Base-by-base conservation (phyloP, 2,113 vertebrate genomes). In the Colossoma macropomum region DNA sequence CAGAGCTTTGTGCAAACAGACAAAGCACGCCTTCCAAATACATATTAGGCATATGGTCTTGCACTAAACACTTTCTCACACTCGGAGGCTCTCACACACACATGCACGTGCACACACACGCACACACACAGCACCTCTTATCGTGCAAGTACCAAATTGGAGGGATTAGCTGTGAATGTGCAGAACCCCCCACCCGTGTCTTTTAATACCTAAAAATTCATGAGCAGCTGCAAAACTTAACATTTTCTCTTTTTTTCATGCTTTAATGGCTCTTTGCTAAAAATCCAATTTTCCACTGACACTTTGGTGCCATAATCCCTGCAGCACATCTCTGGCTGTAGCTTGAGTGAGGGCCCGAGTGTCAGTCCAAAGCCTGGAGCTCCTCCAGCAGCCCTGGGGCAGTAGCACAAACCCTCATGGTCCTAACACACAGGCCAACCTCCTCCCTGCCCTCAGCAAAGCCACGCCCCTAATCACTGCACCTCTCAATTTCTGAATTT, bases 201-300 rank as follows among this genome's bases (percentile, higher is more conserved):
- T 54, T 79, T 65, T 75, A 81, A 82, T 73, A 77, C 34, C 17
- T 27, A 62, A 73, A 79, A 75, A 69, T 74, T 77, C 82, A 84
- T 70, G 75, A 84, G 72, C 54, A 80, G 75, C 65, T 84, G 79
- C 54, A 69, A 71, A 85, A 86, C 70, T 30, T 77, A 59, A 72
- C 62, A 83, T 63, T 81, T 38, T 77, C 16, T 54, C 32, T 50
- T 30, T 77, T 84, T 80, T 79, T 88, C n/a, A 82, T 79, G 84
- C 82, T 81, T 89, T 62, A 87, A 81, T 84, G 62, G 70, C 70
- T 84, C 80, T 87, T 89, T 77, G 73, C 56, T 70, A 83, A 87
- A 89, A 86, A 83, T 87, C 72, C 80, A 87, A 86, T 87, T 85
- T 87, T 89, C 70, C 80, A 80, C 62, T 45, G 74, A 68, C 72